Percentiles rank a stretch among this genome's conserved stretches.
Conservation (phyloP, 2,113 vertebrate species). For the Pelecanus crispus region DNA sequence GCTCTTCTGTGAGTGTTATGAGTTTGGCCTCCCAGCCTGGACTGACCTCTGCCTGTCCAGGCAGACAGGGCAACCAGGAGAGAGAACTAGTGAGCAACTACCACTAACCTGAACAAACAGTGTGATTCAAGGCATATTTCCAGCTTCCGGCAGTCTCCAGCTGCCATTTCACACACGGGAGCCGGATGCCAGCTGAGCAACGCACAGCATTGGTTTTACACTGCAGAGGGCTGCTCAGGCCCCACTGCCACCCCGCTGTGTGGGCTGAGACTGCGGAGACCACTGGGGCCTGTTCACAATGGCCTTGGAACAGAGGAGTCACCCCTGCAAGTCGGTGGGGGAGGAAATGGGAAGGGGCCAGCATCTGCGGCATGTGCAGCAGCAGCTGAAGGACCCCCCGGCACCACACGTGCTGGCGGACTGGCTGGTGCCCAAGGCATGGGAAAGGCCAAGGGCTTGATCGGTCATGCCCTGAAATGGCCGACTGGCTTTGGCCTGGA, state of each 20-base stretch:
- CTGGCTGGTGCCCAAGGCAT: not conserved
- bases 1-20: not conserved
- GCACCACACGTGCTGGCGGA: rapidly evolving
- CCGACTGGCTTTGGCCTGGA: not conserved
- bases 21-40: not conserved
- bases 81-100: not conserved
- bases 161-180: not conserved
- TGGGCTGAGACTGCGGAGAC: not conserved
- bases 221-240: not conserved
- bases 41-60: not conserved
- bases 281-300: not conserved
- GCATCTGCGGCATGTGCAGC: rapidly evolving
- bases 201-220: not conserved
- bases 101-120: not conserved
- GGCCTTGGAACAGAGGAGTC: not conserved
- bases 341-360: not conserved
- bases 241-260: rapidly evolving
- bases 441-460: rapidly evolving
- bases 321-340: too few species aligned
- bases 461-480: rapidly evolving
- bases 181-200: not conserved
- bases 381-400: not conserved
- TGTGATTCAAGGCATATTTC: not conserved
- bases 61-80: not conserved
- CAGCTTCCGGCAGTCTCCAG: not conserved